phyloP scores from a whole-genome alignment of 2,797 vertebrate genomes.

The Hippoglossus hippoglossus region DNA sequence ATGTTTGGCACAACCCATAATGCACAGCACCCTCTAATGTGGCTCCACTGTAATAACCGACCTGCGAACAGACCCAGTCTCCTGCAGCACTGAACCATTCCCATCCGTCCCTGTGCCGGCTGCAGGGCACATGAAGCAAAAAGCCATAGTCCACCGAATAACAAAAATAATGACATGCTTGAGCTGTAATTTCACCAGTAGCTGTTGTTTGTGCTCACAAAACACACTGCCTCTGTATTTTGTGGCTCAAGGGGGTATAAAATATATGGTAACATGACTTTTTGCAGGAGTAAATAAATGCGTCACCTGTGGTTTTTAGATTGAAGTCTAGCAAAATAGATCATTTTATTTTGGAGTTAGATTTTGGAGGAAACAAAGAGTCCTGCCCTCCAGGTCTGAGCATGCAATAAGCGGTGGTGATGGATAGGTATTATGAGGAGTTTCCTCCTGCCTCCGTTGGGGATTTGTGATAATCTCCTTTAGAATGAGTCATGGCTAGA shows the following conservation, averaged over 20 bases:
- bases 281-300: conserved; percentile 14
- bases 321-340: conserved; percentile 20
- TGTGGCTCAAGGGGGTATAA: conserved; percentile 10
- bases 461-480: conserved; percentile 81
- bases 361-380: conserved; percentile 44
- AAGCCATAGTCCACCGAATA: conserved; percentile 59
- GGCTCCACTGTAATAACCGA: conserved; percentile 53
- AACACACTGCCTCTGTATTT: conserved; percentile 23
- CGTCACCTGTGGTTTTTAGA: conserved; percentile 7
- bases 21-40: conserved; percentile 60
- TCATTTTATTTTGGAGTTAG: conserved; percentile 50
- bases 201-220: conserved; percentile 5
- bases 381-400: conserved; percentile 70
- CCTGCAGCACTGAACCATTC: conserved; percentile 41
- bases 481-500: conserved; percentile 77
- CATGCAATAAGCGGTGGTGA: conserved; percentile 72
- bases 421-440: conserved; percentile 75
- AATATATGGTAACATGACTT: background rate
- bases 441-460: conserved; percentile 75
- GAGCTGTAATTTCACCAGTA: conserved; percentile 49
- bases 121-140: conserved; percentile 50
- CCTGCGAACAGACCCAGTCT: conserved; percentile 33
- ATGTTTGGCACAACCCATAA: conserved; percentile 40
- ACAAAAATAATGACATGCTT: conserved; percentile 49
- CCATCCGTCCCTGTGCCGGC: conserved; percentile 39